Evolutionary conservation across 2,113 vertebrate species (phyloP), one percentile per base, ranked within the genome.

Genomic region (Labrus mixtus): DNA sequence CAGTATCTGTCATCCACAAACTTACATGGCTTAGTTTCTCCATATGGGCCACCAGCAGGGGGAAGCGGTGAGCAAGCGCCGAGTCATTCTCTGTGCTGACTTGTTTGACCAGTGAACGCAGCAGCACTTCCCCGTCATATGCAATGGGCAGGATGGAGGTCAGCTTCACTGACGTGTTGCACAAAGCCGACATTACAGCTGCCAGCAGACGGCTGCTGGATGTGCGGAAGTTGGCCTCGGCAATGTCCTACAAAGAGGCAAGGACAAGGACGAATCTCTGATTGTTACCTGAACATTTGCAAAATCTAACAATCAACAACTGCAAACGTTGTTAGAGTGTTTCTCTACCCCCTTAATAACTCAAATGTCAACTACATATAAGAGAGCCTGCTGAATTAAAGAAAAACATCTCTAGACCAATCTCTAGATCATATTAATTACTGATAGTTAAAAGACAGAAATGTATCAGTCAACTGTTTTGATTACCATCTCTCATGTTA

Each of bases 1-100:
- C 36, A 41, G 23, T 6, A 13, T 19, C 20, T 29, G 11, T 67
- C 1, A 2, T 19, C 12, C 43, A 61, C 15, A 22, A 19, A 91
- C 95, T 91, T 61, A 98, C 98, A 92, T 99, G 98, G 84, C 97
- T 98, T 39, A 99, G 96, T 82, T 98, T 99, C 91, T 99, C 98
- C 98, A 99, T 99, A 78, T 98, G 96, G 22, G 97, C 95, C 61
- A 99, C 97, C 92, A 99, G 89, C 67, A 99, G 95, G 62, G 98
- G 97, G 79, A 99, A 99, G 60, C 98, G 97, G 84, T 99, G 97
- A 85, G 95, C 98, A 10, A 98, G 92, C 4, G 98, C 95, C 0
- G 98, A 97, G 89, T 99, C 98, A 1, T 99, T 99, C 91, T 99
- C 98, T 0, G 97, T 99, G 95, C 98, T 99, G 82, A 98, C 97